These are phyloP conservation scores for Ophonus ardosiacus DNA, from an alignment of 2,888 invertebrate genomes.

Conservation along the genomic window DNA sequence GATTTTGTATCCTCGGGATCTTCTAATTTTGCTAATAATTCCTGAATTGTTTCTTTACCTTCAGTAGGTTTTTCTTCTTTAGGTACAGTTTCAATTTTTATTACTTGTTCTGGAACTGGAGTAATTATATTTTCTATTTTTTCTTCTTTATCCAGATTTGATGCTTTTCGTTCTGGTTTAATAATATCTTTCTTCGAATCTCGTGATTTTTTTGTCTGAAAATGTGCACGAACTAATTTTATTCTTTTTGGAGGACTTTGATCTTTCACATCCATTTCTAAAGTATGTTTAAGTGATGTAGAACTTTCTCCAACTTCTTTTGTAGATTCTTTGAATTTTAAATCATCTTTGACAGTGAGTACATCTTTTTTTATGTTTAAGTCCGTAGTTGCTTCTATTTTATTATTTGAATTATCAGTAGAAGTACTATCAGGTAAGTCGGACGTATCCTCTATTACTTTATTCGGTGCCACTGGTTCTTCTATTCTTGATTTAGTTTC, in stretches of 20 bases:
- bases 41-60: conserved; percentile 20
- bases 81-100: no score
- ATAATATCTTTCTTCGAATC: not conserved
- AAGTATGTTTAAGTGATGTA: conserved; percentile 17
- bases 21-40: conserved; percentile 24
- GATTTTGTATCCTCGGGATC: conserved; percentile 8
- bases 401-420: not conserved
- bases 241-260: conserved; percentile 58
- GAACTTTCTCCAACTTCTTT: conserved; percentile 12
- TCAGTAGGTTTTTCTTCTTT: conserved; percentile 2
- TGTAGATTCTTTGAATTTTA: conserved; percentile 62
- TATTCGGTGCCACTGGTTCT: not conserved
- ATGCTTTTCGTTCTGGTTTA: not conserved
- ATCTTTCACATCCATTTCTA: conserved; percentile 19
- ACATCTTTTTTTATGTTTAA: not conserved
- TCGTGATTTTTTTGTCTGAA: not conserved
- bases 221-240: conserved; percentile 58
- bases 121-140: not conserved
- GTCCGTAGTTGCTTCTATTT: not conserved
- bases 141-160: not conserved
- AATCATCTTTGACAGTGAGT: conserved; percentile 31
- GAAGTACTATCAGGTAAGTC: conserved; percentile 14
- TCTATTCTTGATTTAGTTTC: not conserved
- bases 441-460: not conserved
- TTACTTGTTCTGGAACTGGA: not conserved